Conservation (phyloP, 1,140 invertebrate genomes). For the Zaprionus capensis region DNA sequence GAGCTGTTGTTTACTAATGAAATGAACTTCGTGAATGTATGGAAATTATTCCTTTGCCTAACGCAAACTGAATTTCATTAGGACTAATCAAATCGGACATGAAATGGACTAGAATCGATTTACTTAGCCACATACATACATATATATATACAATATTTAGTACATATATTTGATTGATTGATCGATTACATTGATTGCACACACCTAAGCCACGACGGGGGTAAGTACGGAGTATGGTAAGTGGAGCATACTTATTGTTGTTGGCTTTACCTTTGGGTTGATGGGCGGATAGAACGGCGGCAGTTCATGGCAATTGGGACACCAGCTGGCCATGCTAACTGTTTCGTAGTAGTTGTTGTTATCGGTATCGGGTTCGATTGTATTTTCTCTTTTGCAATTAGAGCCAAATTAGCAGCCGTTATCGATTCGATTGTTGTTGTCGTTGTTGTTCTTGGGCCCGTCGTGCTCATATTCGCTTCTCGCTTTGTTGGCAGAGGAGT, state of each 20-base stretch:
- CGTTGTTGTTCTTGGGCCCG: slow-evolving; percentile 27
- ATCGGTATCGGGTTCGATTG: slow-evolving; percentile 15
- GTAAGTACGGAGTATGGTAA: slow-evolving; percentile 31
- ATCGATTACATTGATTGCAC: slow-evolving; percentile 39
- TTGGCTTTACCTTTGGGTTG: slow-evolving; percentile 71
- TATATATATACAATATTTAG: not conserved
- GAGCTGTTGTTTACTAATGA: slow-evolving; percentile 31
- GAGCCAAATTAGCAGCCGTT: slow-evolving; percentile 41
- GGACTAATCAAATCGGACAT: not conserved
- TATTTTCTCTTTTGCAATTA: slow-evolving; percentile 42
- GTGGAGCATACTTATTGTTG: slow-evolving; percentile 27
- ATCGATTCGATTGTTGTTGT: slow-evolving; percentile 31
- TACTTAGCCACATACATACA: not conserved
- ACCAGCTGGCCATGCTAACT: slow-evolving; percentile 78
- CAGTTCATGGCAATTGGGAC: slow-evolving; percentile 80
- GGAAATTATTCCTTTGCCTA: slow-evolving; percentile 26
- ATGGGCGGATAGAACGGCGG: slow-evolving; percentile 75
- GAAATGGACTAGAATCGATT: not conserved
- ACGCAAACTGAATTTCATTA: not conserved
- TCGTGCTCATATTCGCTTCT: slow-evolving; percentile 71
- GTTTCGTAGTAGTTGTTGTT: slow-evolving; percentile 27
- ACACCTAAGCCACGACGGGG: slow-evolving; percentile 34
- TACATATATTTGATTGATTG: slow-evolving; percentile 11
- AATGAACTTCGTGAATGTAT: not conserved
- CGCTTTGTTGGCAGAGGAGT: not conserved